Conservation (phyloP, 2,888 invertebrate species). For the Tethea ocularis region DNA sequence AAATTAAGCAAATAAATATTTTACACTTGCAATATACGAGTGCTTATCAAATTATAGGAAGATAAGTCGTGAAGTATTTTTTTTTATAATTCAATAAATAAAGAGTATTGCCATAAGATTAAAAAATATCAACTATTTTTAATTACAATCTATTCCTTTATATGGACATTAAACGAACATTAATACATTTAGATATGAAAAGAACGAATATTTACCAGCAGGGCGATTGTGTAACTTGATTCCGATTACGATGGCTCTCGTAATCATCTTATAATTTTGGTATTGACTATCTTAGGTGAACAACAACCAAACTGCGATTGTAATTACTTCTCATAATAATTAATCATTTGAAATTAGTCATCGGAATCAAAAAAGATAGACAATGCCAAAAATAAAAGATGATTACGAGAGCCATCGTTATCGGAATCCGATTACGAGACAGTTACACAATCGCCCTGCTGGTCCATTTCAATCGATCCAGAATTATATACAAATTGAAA, state of each 20-base stretch:
- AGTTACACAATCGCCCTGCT: too few relatives aligned
- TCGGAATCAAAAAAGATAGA: too few relatives aligned
- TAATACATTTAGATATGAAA: not conserved
- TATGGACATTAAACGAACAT: not conserved
- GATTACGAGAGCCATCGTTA: too few relatives aligned
- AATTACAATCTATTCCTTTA: not conserved
- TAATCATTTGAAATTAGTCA: too few relatives aligned
- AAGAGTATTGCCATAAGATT: not conserved
- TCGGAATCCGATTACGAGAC: too few relatives aligned
- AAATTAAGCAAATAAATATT: constrained; percentile 26
- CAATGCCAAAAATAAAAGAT: too few relatives aligned
- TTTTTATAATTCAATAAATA: not conserved
- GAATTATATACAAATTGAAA: not conserved
- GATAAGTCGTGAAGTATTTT: not conserved
- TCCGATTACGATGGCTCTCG: too few relatives aligned
- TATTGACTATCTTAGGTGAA: too few relatives aligned
- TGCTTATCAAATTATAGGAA: constrained; percentile 14
- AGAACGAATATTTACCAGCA: not conserved
- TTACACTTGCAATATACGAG: constrained; percentile 22
- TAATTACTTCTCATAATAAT: too few relatives aligned
- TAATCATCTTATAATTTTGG: too few relatives aligned
- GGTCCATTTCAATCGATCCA: not conserved
- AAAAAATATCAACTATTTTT: not conserved
- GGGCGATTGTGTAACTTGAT: too few relatives aligned
- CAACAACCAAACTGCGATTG: too few relatives aligned